Base-by-base conservation (phyloP, 2,113 vertebrate genomes). In the Sebastes schlegelii region DNA sequence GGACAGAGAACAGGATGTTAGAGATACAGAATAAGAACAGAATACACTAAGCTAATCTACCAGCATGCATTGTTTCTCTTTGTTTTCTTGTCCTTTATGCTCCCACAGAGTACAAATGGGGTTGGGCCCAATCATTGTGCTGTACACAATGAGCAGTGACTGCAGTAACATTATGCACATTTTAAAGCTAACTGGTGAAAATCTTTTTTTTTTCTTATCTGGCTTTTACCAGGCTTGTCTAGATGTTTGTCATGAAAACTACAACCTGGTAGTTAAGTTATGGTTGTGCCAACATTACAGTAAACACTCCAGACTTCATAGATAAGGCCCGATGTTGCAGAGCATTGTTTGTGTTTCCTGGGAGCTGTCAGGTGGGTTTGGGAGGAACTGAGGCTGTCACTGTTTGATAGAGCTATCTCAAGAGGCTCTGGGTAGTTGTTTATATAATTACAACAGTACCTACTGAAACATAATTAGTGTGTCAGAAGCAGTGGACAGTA, bases 71-170 rank as follows among this genome's bases (percentile, higher is more conserved):
- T 80, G 64, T 77, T 71, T 61, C 55, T 54, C n/a, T 14, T 61
- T 74, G 57, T 78, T 60, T 82, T 69, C 64, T 45, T 19, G 34
- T 86, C 46, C 7, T 57, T 63, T 54, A 9, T 23, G 70, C 60
- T 77, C 48, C 74, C 58, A 63, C 73, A 67, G 40, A 75, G 6
- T 34, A 83, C 45, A 63, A n/a, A 73, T 26, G 67, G 76, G 75
- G 86, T 88, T 91, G 80, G 85, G 79, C 82, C 71, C 78, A 82
- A 75, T 82, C 78, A 45, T 78, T 68, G 54, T 85, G 40, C 6
- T 34, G 2, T 1, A 23, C 73, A 87, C 72, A 91, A 65, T 66
- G 46, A 71, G 23, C 43, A 14, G 57, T 64, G 64, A 67, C 73
- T 42, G 40, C 45, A 69, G 52, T 16, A 9, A 54, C 52, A 74